phyloP scores from a whole-genome alignment of 2,113 vertebrate species.

The Centrocercus urophasianus region DNA sequence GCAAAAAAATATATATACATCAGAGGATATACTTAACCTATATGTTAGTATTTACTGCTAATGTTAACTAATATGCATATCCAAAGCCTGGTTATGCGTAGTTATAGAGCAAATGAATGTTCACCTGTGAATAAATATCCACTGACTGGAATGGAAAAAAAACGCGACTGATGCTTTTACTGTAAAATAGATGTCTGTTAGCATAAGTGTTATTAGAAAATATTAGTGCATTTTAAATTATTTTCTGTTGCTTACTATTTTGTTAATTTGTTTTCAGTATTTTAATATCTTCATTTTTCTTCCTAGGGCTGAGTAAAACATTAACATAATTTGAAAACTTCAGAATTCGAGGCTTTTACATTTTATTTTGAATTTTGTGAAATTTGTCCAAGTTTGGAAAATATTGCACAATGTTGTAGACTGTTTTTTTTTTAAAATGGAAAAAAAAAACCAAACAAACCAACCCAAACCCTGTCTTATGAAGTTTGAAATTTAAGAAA shows the following conservation, averaged over 20 bases:
- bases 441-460: neutral
- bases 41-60: neutral
- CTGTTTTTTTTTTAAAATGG: constrained; percentile 36
- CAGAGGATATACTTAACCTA: neutral
- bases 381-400: constrained; percentile 55
- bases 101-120: neutral
- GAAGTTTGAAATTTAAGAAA: constrained; percentile 55
- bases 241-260: constrained; percentile 59
- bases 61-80: neutral
- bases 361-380: constrained; percentile 68
- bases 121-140: constrained; percentile 2
- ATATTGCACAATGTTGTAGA: constrained; percentile 55
- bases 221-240: constrained; percentile 18
- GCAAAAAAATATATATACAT: neutral
- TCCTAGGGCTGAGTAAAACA: constrained; percentile 71
- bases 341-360: constrained; percentile 67
- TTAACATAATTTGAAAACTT: constrained; percentile 73
- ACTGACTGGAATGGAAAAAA: neutral
- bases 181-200: neutral
- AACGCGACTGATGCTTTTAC: neutral
- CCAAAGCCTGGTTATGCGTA: neutral
- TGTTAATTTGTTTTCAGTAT: constrained; percentile 51
- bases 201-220: neutral
- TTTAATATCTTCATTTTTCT: constrained; percentile 73
- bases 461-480: constrained; percentile 13